A percentile compares a stretch with the other conserved stretches of the same genome.
Conservation (phyloP, 2,888 invertebrate genomes). For the Tetanocera ferruginea region DNA sequence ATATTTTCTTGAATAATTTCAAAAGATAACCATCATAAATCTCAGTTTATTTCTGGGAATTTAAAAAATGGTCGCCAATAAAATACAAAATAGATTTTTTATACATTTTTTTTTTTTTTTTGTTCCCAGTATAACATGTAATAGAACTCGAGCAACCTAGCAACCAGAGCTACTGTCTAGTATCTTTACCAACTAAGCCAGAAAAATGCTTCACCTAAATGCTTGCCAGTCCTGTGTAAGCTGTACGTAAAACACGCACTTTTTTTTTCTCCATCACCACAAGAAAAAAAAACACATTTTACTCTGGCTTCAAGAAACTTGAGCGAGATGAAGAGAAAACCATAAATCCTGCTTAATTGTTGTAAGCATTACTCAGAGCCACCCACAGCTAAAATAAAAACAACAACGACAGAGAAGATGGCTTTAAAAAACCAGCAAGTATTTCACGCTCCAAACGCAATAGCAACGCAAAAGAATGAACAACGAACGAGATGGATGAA, state of each 20-base stretch:
- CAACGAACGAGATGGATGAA: neutral
- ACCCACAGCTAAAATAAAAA: neutral
- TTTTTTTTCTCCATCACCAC: too few species aligned
- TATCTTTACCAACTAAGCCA: too few species aligned
- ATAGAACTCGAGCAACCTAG: too few species aligned
- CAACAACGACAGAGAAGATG: neutral
- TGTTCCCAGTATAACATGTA: too few species aligned
- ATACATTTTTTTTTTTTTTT: neutral
- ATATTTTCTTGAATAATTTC: neutral
- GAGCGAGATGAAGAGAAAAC: constrained; percentile 2
- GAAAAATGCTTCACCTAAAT: too few species aligned
- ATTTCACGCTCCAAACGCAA: neutral
- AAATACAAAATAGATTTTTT: neutral
- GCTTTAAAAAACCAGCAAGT: neutral
- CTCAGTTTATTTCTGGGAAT: too few species aligned
- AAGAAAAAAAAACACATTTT: too few species aligned
- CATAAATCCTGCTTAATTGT: constrained; percentile 30
- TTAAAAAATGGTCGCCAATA: too few species aligned
- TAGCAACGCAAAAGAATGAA: neutral
- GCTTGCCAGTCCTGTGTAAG: too few species aligned
- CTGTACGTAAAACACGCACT: too few species aligned
- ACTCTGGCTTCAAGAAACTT: neutral
- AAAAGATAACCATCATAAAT: too few species aligned
- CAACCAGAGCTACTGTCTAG: too few species aligned
- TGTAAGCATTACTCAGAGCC: neutral